phyloP scores from a whole-genome alignment of 2,888 invertebrate genomes.

The Monochamus alternatus region DNA sequence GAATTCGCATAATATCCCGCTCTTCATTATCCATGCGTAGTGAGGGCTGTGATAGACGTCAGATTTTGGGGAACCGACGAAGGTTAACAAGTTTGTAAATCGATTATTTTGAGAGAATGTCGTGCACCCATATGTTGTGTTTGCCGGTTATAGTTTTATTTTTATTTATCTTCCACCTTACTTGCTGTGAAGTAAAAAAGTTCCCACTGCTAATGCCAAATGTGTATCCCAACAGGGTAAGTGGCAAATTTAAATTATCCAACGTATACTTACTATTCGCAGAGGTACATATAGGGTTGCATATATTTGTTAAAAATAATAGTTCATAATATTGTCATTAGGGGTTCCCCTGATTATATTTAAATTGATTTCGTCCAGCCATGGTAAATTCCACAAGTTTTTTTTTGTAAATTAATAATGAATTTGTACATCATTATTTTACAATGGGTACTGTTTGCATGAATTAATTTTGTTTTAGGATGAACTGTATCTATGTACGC shows the following conservation, averaged over 20 bases:
- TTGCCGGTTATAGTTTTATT: slow-evolving; percentile 57
- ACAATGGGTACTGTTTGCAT: background rate
- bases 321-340: no score
- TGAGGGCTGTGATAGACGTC: slow-evolving; percentile 1
- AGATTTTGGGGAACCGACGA: slow-evolving; percentile 10
- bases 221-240: slow-evolving; percentile 85
- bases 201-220: slow-evolving; percentile 88
- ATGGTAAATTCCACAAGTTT: background rate
- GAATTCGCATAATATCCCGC: no score
- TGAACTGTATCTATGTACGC: slow-evolving; percentile 93
- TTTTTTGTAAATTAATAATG: background rate
- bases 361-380: background rate
- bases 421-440: no score
- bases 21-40: background rate
- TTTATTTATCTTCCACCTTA: slow-evolving; percentile 58
- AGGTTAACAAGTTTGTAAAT: slow-evolving; percentile 36
- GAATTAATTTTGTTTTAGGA: slow-evolving; percentile 77
- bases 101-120: slow-evolving; percentile 59
- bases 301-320: slow-evolving; percentile 33
- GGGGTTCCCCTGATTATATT: background rate
- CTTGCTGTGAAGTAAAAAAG: slow-evolving; percentile 69
- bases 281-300: slow-evolving; percentile 41
- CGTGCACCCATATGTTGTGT: slow-evolving; percentile 65
- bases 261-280: slow-evolving; percentile 26
- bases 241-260: slow-evolving; percentile 75